Evolutionary conservation across 2,113 vertebrate genomes (phyloP).

Genomic region (Tyto alba): DNA sequence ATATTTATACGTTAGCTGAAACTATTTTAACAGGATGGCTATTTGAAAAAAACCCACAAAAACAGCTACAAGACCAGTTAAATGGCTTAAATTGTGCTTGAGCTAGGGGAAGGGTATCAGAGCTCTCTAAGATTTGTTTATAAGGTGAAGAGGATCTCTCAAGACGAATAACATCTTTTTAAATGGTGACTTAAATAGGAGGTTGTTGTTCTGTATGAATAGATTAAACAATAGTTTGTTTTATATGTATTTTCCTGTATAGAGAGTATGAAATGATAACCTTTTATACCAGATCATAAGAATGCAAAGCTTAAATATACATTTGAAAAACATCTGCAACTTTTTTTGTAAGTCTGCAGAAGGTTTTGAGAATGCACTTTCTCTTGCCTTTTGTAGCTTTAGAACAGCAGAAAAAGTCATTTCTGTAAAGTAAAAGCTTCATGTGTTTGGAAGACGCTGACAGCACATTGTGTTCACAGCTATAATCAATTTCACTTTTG

Average conservation of each 20-base stretch:
- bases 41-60: not conserved
- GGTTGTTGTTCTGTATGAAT: not conserved
- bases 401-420: not conserved
- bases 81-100: not conserved
- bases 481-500: too few relatives aligned
- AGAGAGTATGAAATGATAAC: not conserved
- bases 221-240: not conserved
- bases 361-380: not conserved
- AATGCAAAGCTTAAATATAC: not conserved
- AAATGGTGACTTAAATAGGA: not conserved
- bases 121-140: not conserved
- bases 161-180: not conserved
- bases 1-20: not conserved
- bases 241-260: not conserved
- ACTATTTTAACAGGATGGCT: not conserved
- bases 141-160: not conserved
- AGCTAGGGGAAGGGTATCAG: not conserved
- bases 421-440: not conserved
- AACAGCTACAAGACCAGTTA: not conserved
- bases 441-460: not conserved
- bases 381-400: not conserved
- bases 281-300: not conserved
- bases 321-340: not conserved
- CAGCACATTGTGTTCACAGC: not conserved
- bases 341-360: not conserved